Percentiles rank a stretch among this genome's conserved stretches.
Conservation (phyloP, 2,797 vertebrate species). For the Allochrocebus solatus region DNA sequence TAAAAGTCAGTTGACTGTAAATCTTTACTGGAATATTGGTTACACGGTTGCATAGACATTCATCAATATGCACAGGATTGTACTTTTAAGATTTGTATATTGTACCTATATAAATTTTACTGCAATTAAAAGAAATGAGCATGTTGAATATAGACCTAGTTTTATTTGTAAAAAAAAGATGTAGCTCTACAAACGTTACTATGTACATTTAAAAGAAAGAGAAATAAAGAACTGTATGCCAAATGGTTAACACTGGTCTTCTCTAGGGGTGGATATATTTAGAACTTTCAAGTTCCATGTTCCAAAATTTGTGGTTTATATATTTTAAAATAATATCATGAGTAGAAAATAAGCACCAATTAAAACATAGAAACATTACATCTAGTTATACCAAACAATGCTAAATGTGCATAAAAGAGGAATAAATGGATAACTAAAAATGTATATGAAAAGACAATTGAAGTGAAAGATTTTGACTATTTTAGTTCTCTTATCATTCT, state of each 20-base stretch:
- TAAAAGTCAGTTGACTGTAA: neutral
- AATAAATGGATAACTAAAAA: neutral
- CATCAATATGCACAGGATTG: neutral
- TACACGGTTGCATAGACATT: neutral
- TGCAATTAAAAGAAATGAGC: neutral
- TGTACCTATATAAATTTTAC: neutral
- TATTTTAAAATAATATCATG: neutral
- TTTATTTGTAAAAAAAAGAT: neutral
- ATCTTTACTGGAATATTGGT: neutral
- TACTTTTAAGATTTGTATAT: neutral
- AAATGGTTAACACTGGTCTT: neutral
- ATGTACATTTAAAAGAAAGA: neutral
- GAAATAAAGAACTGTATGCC: neutral
- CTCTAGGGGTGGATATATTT: neutral
- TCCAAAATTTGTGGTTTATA: constrained; percentile 1
- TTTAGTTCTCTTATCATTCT: neutral
- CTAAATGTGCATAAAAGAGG: neutral
- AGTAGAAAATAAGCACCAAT: neutral
- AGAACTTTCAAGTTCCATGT: neutral
- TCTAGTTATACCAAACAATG: neutral
- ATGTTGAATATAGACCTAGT: neutral
- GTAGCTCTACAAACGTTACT: neutral
- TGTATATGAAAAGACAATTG: neutral
- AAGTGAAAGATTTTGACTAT: neutral
- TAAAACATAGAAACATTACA: neutral